Evolutionary conservation across 2,113 vertebrate genomes (phyloP), one percentile per base, ranked within the genome.

Genomic region (Romanogobio albipinnatus): DNA sequence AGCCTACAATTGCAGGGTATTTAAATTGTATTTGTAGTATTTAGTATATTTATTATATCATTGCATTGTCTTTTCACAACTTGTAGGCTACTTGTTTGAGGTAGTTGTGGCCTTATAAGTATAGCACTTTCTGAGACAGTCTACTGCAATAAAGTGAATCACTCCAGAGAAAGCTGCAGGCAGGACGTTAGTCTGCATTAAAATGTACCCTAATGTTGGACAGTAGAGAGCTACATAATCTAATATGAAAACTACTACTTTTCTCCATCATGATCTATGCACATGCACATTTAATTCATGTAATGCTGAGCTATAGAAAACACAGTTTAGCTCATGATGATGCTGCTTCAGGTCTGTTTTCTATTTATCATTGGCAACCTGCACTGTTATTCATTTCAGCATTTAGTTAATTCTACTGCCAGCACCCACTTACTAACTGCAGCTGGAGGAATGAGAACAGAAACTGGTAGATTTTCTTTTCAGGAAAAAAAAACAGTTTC

Each of bases 311-410:
- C 36, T 53, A 66, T 15, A 33, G 36, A 64, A 74, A 56, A 15
- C 29, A 64, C 8, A 39, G 26, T 14, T 43, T 76, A 70, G 61
- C 13, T 17, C 43, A 71, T 56, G n/a, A 47, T 75, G 61, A 51
- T 83, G 68, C 45, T 82, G 58, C 66, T 75, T 86, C 17, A 33
- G 74, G 66, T 76, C 64, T 87, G 84, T 73, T 88, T 87, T 24
- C 53, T 78, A 86, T 90, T 88, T 87, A 29, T 66, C 77, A 71
- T 47, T 87, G 86, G 89, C 86, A 76, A 43, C 19, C 58, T 68
- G n/a, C 24, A 1, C 15, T 84, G 66, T 87, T 82, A 47, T 86
- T 87, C 33, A 76, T 64, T 84, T 62, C 39, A 45, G 71, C 56
- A 84, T 87, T 78, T 43, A 73, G 53, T 68, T 26, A 51, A 22